Conservation (phyloP, 2,797 vertebrate species). For the Megaceryle alcyon region DNA sequence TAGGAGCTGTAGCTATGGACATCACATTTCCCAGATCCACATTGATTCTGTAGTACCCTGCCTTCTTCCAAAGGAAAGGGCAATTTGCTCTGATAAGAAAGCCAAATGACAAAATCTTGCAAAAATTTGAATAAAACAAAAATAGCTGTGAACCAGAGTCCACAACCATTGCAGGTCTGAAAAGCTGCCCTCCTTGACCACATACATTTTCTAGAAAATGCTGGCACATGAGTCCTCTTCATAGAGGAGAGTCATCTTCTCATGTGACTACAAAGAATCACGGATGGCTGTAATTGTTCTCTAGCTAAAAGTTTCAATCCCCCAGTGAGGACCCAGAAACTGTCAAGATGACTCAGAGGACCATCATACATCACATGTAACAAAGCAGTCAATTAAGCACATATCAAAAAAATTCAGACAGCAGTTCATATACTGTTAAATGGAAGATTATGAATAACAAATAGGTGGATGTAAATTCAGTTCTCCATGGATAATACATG, state of each 20-base stretch:
- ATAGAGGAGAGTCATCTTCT: neutral
- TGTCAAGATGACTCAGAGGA: neutral
- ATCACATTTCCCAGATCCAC: neutral
- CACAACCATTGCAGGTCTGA: neutral
- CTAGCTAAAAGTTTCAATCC: neutral
- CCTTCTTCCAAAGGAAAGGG: neutral
- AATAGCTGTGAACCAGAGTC: neutral
- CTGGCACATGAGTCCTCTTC: neutral
- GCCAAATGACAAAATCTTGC: neutral
- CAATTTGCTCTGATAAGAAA: neutral
- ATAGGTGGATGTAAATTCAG: constrained; percentile 18
- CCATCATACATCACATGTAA: neutral
- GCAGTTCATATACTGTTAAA: constrained; percentile 40
- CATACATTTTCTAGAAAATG: neutral
- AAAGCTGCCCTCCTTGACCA: neutral
- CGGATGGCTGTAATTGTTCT: neutral
- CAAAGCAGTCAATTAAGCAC: neutral
- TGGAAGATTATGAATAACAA: constrained; percentile 49
- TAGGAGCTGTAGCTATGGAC: neutral
- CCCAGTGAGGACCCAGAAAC: neutral
- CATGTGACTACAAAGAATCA: neutral
- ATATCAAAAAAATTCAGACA: neutral
- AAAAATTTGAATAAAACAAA: neutral
- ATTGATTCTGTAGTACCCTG: neutral
- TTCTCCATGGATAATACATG: neutral